These are phyloP conservation scores for Formica selysi DNA, from an alignment of 1,140 invertebrate species.

Conservation along the genomic window DNA sequence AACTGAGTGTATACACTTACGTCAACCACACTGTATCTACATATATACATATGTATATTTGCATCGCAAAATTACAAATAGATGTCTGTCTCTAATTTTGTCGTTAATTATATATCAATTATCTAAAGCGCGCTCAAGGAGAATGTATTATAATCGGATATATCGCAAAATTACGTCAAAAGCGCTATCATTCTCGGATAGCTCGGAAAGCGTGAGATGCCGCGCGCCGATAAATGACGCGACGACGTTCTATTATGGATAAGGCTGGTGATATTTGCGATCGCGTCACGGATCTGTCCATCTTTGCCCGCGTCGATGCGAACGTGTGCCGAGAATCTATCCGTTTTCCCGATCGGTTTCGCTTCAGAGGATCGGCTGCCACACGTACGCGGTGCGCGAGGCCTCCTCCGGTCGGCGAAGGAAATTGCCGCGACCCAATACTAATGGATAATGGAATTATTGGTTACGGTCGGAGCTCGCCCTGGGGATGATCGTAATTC, in stretches of 20 bases:
- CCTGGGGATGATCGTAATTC: conserved; percentile 87
- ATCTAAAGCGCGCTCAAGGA: too few species aligned
- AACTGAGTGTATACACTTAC: too few species aligned
- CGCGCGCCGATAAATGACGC: conserved; percentile 34
- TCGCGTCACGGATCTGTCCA: conserved; percentile 56
- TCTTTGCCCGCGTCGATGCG: conserved; percentile 61
- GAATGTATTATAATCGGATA: neutral
- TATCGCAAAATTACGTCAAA: neutral
- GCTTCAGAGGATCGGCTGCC: conserved; percentile 48
- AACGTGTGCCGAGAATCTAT: conserved; percentile 69
- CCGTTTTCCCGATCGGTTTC: conserved; percentile 68
- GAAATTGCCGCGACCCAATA: conserved; percentile 85
- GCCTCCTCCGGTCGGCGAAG: conserved; percentile 72
- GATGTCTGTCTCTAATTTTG: too few species aligned
- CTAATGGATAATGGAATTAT: conserved; percentile 87
- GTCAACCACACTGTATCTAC: too few species aligned
- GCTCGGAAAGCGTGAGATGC: neutral
- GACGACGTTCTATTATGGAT: conserved; percentile 64
- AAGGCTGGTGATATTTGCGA: conserved; percentile 48
- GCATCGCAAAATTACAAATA: too few species aligned
- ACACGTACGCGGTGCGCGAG: conserved; percentile 61
- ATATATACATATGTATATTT: too few species aligned
- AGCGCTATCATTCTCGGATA: neutral
- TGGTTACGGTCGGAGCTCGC: conserved; percentile 84
- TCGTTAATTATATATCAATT: too few species aligned